These are phyloP conservation scores for Trichacis sp. DNA, from an alignment of 2,888 invertebrate genomes.

Conservation along the genomic window DNA sequence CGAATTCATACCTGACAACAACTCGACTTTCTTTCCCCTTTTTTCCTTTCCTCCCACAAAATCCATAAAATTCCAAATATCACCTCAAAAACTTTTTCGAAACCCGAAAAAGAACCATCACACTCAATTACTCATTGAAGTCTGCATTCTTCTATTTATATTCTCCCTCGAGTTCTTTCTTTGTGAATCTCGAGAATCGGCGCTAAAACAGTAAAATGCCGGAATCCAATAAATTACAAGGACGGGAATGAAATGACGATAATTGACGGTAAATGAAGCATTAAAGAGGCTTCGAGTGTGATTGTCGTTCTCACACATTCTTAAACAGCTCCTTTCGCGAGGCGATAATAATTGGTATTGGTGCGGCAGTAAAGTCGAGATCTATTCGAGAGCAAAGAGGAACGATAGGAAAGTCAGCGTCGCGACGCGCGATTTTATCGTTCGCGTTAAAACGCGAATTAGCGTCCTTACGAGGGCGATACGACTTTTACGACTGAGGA, in stretches of 20 bases:
- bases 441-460: conserved; percentile 57
- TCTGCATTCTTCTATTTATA: too few relatives aligned
- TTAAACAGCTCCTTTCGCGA: conserved; percentile 4
- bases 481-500: conserved; percentile 60
- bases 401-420: conserved; percentile 17
- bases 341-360: conserved; percentile 44
- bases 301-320: background rate
- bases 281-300: background rate
- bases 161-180: too few relatives aligned
- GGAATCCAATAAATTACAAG: too few relatives aligned
- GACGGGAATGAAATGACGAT: background rate
- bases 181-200: too few relatives aligned
- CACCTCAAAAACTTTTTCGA: too few relatives aligned
- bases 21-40: too few relatives aligned
- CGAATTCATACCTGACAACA: too few relatives aligned
- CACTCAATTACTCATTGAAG: too few relatives aligned
- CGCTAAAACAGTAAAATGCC: too few relatives aligned
- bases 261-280: background rate
- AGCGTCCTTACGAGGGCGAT: conserved; percentile 51
- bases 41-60: too few relatives aligned
- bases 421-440: conserved; percentile 49
- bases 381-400: conserved; percentile 11
- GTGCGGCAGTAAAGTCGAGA: conserved; percentile 19
- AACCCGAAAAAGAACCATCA: too few relatives aligned
- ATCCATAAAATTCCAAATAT: too few relatives aligned